Evolutionary conservation across 2,797 vertebrate genomes (phyloP), one percentile per base, ranked within the genome.

Genomic region (Leuciscus waleckii): DNA sequence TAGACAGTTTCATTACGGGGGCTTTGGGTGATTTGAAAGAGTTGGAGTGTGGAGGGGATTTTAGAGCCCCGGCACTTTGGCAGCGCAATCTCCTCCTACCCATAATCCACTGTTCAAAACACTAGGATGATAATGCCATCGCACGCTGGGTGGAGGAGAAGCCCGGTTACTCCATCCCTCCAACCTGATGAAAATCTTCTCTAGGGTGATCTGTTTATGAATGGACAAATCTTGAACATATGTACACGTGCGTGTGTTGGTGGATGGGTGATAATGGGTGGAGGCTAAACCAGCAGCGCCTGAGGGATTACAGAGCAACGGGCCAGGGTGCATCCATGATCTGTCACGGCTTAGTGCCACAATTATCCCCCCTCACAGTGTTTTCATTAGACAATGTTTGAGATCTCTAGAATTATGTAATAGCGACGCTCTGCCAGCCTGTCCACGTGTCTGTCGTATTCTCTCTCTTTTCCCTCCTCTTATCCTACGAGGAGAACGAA

Each of bases 371-470:
- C 90, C 90, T 88, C 76, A 68, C 93, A 74, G 94, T 91, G 87
- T 94, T 96, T 95, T 95, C 94, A 93, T 95, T 95, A 94, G 93
- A 93, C 93, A 95, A 97, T 95, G 94, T 95, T 94, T 93, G 91
- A 97, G 96, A 95, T 95, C 69, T 89, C 87, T 90, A 90, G 87
- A 94, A 94, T 97, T 97, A 96, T 87, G 90, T 97, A 97, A 98
- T 92, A 90, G 86, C 94, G 96, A 95, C 93, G 93, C 92, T 91
- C 91, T 65, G 90, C 90, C 93, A 90, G 93, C 90, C 89, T 82
- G 89, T 65, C 87, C 86, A 92, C 91, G 89, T 93, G 94, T 89
- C 90, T 7, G 82, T 90, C 88, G 88, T 91, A 90, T 92, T 91
- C 86, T 37, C 75, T 69, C 58, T 69, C 65, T 58, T 88, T 90